Conservation (phyloP, 1,140 invertebrate species). For the Steinernema feltiae region DNA sequence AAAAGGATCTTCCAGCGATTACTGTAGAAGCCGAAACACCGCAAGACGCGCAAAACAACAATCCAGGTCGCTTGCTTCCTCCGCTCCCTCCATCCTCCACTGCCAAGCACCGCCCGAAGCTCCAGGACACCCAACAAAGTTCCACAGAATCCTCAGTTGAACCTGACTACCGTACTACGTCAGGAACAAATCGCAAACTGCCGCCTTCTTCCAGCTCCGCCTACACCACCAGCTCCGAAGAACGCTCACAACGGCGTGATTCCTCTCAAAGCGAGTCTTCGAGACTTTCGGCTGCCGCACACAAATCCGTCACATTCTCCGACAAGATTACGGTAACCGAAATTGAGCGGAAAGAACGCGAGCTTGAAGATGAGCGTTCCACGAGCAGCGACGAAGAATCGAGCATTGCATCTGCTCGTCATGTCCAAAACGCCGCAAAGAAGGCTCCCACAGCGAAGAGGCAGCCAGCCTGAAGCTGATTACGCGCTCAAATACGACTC, state of each 20-base stretch:
- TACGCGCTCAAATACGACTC: slow-evolving; percentile 4
- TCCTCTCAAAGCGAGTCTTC: slow-evolving; percentile 26
- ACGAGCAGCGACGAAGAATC: slow-evolving; percentile 33
- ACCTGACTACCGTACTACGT: neutral
- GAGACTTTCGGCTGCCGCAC: slow-evolving; percentile 17
- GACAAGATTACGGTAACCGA: slow-evolving; percentile 36
- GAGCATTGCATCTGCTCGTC: slow-evolving; percentile 16
- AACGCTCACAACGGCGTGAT: slow-evolving; percentile 29
- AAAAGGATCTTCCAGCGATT: neutral
- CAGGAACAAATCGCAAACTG: neutral
- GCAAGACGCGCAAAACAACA: slow-evolving; percentile 13
- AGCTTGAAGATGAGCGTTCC: slow-evolving; percentile 27
- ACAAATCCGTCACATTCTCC: slow-evolving; percentile 39
- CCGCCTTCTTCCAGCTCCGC: neutral
- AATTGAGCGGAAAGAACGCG: slow-evolving; percentile 29
- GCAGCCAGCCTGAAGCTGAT: neutral
- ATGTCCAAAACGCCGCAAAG: neutral
- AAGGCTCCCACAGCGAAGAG: neutral
- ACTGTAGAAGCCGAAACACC: neutral
- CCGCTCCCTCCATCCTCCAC: neutral
- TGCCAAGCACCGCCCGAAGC: neutral
- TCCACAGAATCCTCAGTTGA: slow-evolving; percentile 1
- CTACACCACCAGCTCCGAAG: neutral
- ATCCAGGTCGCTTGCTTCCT: neutral
- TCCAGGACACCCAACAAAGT: neutral